Evolutionary conservation across 2,797 vertebrate genomes (phyloP), one percentile per base, ranked within the genome.

Genomic region (Linurgus olivaceus): DNA sequence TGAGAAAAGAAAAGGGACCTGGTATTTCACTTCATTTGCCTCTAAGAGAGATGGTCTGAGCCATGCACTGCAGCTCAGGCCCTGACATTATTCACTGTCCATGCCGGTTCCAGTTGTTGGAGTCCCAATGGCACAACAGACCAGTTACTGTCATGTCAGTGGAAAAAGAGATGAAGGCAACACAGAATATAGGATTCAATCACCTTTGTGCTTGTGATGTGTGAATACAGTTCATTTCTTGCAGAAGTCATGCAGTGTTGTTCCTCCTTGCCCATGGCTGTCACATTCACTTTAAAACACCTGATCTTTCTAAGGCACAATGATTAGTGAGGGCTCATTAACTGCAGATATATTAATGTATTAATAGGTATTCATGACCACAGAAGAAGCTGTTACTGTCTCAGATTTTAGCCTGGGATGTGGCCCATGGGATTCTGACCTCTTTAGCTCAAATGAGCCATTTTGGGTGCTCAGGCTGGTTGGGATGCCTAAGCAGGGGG

Each of bases 221-320:
- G 23, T 51, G 25, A 75, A 18, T 26, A 54, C 19, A 7, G 18
- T 17, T 57, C 1, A 1, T 26, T 65, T 73, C 70, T 63, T 58
- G 16, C 28, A 51, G 26, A 68, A 90, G 29, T 33, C n/a, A 4
- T 16, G 15, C 11, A 15, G 0, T 8, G 26, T 8, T 91, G 33
- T n/a, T 66, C 0, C 0, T 76, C 18, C 48, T 61, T 10, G 0
- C 25, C 58, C 16, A 8, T 19, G 67, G 48, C 29, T 82, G 29
- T 40, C 21, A 23, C 16, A 2, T 42, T 57, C 37, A 9, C 51
- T 91, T 84, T 59, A 45, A 70, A 88, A 48, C 18, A 63, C 7
- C n/a, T 72, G 29, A 67, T 44, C 1, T 74, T 72, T 74, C 52
- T 48, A 50, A 73, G 31, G 24, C 9, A 35, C 3, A 2, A 13